Percentiles rank a stretch among this genome's conserved stretches.
These are phyloP conservation scores for Hycleus phaleratus DNA, from an alignment of 1,140 invertebrate species.

Conservation along the genomic window DNA sequence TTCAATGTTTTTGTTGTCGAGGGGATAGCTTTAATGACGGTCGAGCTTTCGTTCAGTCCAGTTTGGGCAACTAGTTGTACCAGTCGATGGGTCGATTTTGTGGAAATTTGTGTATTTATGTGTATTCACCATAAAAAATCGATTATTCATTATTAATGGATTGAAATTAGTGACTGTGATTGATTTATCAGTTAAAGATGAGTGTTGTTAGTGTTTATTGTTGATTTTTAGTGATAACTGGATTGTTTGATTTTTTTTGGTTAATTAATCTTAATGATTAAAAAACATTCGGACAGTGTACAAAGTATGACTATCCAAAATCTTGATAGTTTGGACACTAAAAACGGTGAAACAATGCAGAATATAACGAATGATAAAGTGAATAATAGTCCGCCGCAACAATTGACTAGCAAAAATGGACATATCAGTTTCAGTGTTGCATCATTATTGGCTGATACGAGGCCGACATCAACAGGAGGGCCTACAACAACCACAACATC, in stretches of 20 bases:
- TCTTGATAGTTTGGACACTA: conserved; percentile 31
- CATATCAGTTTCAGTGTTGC: conserved; percentile 62
- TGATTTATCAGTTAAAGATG: too few species aligned
- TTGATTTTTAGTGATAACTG: too few species aligned
- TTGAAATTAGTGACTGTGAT: too few species aligned
- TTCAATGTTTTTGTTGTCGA: too few species aligned
- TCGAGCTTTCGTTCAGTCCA: conserved; percentile 21
- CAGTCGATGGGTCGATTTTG: conserved; percentile 14
- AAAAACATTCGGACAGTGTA: conserved; percentile 31
- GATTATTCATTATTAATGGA: too few species aligned
- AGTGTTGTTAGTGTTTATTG: too few species aligned
- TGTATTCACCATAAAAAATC: too few species aligned
- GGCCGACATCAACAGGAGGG: conserved; percentile 36
- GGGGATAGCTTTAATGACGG: background rate
- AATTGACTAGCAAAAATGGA: conserved; percentile 38
- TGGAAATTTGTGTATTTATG: background rate
- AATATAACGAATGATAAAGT: conserved; percentile 45
- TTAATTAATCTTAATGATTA: conserved; percentile 27
- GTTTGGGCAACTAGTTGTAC: conserved; percentile 20
- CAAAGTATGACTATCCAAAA: conserved; percentile 42
- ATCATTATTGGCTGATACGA: conserved; percentile 55
- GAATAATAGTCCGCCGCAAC: conserved; percentile 26
- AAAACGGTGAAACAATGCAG: conserved; percentile 38
- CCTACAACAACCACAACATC: conserved; percentile 32
- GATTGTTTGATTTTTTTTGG: too few species aligned